Base-by-base conservation (phyloP, 2,888 invertebrate genomes). In the Mycalesis mineus region DNA sequence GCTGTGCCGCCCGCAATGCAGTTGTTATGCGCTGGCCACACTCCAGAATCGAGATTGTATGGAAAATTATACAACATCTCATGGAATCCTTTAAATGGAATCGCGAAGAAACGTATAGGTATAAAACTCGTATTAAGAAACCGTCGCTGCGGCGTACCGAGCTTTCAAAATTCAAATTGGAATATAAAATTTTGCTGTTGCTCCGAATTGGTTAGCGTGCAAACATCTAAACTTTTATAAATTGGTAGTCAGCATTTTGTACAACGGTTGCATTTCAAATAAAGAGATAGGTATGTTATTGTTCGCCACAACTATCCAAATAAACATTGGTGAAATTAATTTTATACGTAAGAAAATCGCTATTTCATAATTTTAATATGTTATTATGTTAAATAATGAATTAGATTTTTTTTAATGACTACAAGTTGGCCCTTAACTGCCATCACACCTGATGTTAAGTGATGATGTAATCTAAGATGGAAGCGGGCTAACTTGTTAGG, bases 41-140 rank as follows among this genome's bases (percentile, higher is more conserved):
- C 72, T 88, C 88, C 88, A 88, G 82, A 70, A 80, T 72, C 70
- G 64, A 82, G 77, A 86, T 85, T 84, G 82, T 81, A 76, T 78
- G 74, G 73, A 75, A 80, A 84, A 82, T 84, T 82, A 78, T 78
- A 73, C 70, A 69, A 69, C 69, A 77, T 74, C 82, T 74, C 73
- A 72, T 72, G 73, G 77, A 77, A 76, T 70, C 72, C 72, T 68
- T 60, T 63, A 63, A 67, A 66, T 64, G 60, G 57, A 55, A 65
- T 62, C 51, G 58, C 59, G 42, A 57, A 47, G 55, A 55, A 58
- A 62, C 50, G 59, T 56, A 57, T 54, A 62, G 51, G 57, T 60
- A 63, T 65, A 55, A 63, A 59, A 60, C 28, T 50, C 55, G 54
- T 58, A 63, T 62, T 59, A 59, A 53, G 61, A 50, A 57, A 58